Evolutionary conservation across 2,888 invertebrate species (phyloP).

Genomic region (Lamellibrachia columna): DNA sequence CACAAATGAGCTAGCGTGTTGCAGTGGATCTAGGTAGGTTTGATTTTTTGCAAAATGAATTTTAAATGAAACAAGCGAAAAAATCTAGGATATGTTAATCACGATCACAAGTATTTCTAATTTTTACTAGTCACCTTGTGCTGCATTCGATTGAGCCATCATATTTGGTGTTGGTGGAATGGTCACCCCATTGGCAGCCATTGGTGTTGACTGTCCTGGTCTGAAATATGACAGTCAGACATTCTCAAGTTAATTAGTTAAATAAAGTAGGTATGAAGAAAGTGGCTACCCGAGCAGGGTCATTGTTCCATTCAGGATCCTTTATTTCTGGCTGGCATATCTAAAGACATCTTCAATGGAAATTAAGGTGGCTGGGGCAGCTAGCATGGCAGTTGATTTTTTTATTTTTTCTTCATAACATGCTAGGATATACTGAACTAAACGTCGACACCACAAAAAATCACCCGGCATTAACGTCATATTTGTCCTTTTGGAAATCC

Average conservation of each 20-base stretch:
- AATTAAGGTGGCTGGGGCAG: too few relatives aligned
- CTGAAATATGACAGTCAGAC: neutral
- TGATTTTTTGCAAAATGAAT: neutral
- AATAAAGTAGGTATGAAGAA: too few relatives aligned
- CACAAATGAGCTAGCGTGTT: too few relatives aligned
- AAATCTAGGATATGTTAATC: neutral
- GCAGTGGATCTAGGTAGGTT: neutral
- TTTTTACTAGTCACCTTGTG: neutral
- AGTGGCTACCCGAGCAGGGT: neutral
- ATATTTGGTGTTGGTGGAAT: slow-evolving; percentile 11
- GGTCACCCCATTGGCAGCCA: neutral
- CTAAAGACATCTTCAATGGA: too few relatives aligned
- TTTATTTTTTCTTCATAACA: too few relatives aligned
- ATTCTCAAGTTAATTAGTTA: neutral
- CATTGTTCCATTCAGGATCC: too few relatives aligned
- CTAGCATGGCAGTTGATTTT: too few relatives aligned
- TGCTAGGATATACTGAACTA: too few relatives aligned
- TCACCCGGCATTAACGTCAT: too few relatives aligned
- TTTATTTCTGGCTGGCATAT: too few relatives aligned
- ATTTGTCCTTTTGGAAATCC: too few relatives aligned
- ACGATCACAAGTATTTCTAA: neutral
- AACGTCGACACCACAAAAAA: too few relatives aligned
- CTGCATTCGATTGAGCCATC: neutral
- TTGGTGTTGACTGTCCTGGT: neutral
- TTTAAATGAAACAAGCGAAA: neutral